These are phyloP conservation scores for Callithrix jacchus DNA, from an alignment of 2,113 vertebrate genomes.

Conservation along the genomic window DNA sequence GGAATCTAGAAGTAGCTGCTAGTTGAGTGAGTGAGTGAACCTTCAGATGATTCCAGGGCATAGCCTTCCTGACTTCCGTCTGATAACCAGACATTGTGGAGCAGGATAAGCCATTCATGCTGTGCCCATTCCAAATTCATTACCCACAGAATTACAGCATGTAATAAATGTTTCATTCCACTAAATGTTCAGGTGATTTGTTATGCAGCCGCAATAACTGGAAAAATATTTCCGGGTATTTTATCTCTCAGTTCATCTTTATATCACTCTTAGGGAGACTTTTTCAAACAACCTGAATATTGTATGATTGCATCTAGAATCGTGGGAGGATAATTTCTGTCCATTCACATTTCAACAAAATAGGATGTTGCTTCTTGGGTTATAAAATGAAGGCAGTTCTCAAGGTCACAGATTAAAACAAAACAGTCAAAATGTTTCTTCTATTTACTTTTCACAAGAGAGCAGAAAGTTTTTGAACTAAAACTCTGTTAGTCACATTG, in stretches of 20 bases:
- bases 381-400: slow-evolving; percentile 47
- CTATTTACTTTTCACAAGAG: slow-evolving; percentile 4
- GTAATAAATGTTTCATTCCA: not conserved
- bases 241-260: slow-evolving; percentile 1
- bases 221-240: not conserved
- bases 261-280: not conserved
- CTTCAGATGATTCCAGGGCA: not conserved
- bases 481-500: slow-evolving; percentile 35
- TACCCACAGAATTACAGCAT: not conserved
- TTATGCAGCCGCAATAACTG: not conserved
- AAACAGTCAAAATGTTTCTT: not conserved
- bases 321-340: not conserved
- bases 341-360: not conserved
- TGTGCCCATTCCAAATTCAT: not conserved
- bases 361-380: slow-evolving; percentile 5
- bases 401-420: slow-evolving; percentile 46
- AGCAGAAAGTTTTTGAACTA: slow-evolving; percentile 36
- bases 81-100: not conserved
- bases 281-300: slow-evolving; percentile 32
- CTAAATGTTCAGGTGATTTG: not conserved
- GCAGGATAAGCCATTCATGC: not conserved
- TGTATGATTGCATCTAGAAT: not conserved
- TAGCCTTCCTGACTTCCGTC: not conserved
- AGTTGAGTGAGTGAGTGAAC: not conserved
- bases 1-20: not conserved